phyloP scores from a whole-genome alignment of 1,140 invertebrate genomes.

The Drosophila erecta region DNA sequence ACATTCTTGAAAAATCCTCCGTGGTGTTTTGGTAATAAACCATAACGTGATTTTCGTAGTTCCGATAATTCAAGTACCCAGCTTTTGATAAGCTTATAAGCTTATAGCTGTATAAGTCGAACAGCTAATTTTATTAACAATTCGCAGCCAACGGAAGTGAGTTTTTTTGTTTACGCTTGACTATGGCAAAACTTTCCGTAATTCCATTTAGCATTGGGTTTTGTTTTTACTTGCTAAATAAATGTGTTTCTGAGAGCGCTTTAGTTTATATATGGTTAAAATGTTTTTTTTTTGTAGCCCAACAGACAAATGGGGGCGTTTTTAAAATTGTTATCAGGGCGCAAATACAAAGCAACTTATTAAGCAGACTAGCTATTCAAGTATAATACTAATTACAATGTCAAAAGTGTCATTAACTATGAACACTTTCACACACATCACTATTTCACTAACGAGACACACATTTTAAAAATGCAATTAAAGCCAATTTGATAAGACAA shows the following conservation, averaged over 20 bases:
- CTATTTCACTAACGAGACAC: neutral
- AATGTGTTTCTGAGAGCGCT: neutral
- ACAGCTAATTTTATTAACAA: too few relatives aligned
- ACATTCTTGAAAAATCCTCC: neutral
- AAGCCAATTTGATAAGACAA: neutral
- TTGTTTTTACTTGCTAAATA: neutral
- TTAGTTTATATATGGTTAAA: neutral
- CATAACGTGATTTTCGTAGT: slow-evolving; percentile 10
- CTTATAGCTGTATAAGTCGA: slow-evolving; percentile 3
- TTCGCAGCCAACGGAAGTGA: neutral
- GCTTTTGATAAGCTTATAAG: slow-evolving; percentile 15
- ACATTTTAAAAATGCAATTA: neutral
- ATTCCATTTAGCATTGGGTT: neutral
- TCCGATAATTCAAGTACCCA: neutral
- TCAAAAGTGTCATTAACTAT: neutral
- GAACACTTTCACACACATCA: neutral
- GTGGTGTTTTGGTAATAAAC: slow-evolving; percentile 5
- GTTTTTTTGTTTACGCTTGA: neutral
- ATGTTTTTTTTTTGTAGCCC: neutral
- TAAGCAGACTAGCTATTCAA: neutral
- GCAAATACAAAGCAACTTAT: neutral
- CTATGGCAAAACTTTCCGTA: slow-evolving; percentile 6
- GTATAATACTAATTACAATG: neutral
- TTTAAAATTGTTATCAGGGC: slow-evolving; percentile 1
- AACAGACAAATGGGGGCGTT: neutral